A percentile compares a stretch with the other conserved stretches of the same genome.
These are phyloP conservation scores for Lepidurus apus DNA, from an alignment of 1,140 invertebrate species.

Conservation along the genomic window DNA sequence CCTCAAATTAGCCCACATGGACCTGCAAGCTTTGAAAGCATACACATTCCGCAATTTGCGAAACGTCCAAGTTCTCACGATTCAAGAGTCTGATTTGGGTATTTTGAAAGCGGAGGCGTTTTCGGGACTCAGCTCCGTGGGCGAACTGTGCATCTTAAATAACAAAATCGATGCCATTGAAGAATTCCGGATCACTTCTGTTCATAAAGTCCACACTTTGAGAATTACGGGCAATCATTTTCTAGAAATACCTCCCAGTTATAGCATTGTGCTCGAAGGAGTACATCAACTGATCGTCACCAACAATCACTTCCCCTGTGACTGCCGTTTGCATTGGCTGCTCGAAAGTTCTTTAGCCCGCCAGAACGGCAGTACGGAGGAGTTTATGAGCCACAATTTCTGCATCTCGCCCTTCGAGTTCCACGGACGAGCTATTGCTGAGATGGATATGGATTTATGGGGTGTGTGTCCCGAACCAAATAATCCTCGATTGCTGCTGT, in stretches of 20 bases:
- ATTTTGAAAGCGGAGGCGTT: constrained; percentile 61
- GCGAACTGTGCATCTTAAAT: constrained; percentile 65
- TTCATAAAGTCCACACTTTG: constrained; percentile 61
- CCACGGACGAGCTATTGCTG: constrained; percentile 64
- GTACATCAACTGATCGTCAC: constrained; percentile 61
- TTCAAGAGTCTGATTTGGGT: constrained; percentile 65
- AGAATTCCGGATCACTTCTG: constrained; percentile 58
- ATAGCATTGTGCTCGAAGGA: constrained; percentile 55
- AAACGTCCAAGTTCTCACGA: constrained; percentile 53
- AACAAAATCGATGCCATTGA: constrained; percentile 70
- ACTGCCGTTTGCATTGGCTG: constrained; percentile 69
- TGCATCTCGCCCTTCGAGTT: constrained; percentile 77
- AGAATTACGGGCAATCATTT: constrained; percentile 74
- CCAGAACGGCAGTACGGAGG: constrained; percentile 49
- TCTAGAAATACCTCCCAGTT: constrained; percentile 61
- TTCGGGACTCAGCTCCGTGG: constrained; percentile 60
- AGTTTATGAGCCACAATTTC: constrained; percentile 68
- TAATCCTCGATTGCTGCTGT: constrained; percentile 4
- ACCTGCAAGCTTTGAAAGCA: constrained; percentile 59
- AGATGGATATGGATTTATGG: constrained; percentile 60
- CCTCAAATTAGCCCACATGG: constrained; percentile 73
- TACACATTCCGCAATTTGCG: constrained; percentile 69
- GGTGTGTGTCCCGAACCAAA: constrained; percentile 59
- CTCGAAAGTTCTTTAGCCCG: constrained; percentile 61
- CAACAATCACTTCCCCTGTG: constrained; percentile 75